Conservation (phyloP, 2,888 invertebrate species). For the Drosophila yooni region DNA sequence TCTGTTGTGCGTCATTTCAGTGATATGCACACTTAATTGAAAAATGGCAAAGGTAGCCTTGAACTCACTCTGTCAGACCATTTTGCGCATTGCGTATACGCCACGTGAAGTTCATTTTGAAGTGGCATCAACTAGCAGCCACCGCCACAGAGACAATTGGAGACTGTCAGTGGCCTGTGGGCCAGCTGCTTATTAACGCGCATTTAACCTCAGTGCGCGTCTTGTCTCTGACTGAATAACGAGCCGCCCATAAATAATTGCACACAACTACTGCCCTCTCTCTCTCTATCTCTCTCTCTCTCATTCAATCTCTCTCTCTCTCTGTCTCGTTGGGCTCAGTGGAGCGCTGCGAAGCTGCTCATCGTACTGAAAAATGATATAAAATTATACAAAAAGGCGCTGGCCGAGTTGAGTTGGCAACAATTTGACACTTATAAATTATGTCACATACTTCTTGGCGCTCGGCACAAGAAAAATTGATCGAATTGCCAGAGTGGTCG, state of each 20-base stretch:
- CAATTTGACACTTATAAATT: slow-evolving; percentile 78
- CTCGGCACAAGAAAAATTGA: slow-evolving; percentile 51
- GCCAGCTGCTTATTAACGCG: slow-evolving; percentile 67
- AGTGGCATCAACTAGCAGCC: slow-evolving; percentile 19
- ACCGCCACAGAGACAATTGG: slow-evolving; percentile 31
- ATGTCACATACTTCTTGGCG: slow-evolving; percentile 71
- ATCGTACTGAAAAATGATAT: slow-evolving; percentile 65
- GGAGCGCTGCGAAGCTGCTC: slow-evolving; percentile 24
- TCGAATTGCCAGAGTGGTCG: slow-evolving; percentile 44
- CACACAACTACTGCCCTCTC: slow-evolving; percentile 60
- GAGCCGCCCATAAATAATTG: slow-evolving; percentile 70
- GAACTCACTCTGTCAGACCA: neutral
- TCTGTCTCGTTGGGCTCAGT: neutral
- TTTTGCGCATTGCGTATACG: slow-evolving; percentile 47
- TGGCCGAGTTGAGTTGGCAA: slow-evolving; percentile 27
- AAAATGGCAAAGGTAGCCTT: neutral
- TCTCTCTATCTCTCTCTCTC: slow-evolving; percentile 3
- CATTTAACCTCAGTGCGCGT: slow-evolving; percentile 67
- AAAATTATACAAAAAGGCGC: slow-evolving; percentile 60
- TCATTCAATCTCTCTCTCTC: neutral
- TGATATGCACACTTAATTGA: neutral
- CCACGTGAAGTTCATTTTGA: neutral
- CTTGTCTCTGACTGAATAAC: slow-evolving; percentile 49
- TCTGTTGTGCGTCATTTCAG: too few relatives aligned
- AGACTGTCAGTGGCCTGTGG: slow-evolving; percentile 49